Percentiles rank a stretch among this genome's conserved stretches.
Evolutionary conservation across 2,797 vertebrate genomes (phyloP).

Genomic region (Sphenopsis melanotis): DNA sequence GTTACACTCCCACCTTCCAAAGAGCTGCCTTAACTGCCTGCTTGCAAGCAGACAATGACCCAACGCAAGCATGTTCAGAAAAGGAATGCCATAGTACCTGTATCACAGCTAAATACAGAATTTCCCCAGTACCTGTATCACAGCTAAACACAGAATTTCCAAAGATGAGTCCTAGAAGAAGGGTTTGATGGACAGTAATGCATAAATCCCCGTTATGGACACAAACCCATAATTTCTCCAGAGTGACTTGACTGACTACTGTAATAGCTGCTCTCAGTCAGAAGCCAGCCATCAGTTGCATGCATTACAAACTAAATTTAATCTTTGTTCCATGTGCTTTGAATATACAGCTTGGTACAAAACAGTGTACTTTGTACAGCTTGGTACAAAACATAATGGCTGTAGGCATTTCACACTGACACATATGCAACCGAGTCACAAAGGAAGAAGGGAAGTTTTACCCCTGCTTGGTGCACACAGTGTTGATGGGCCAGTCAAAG

Average conservation of each 20-base stretch:
- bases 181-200: neutral
- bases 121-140: neutral
- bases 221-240: neutral
- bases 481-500: neutral
- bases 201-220: neutral
- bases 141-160: neutral
- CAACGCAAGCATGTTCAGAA: neutral
- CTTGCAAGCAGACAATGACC: neutral
- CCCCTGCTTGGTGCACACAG: neutral
- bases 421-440: rapidly evolving
- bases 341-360: neutral
- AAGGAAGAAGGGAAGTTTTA: neutral
- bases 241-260: neutral
- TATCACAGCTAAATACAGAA: neutral
- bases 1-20: neutral
- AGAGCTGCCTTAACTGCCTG: neutral
- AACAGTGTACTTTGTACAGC: neutral
- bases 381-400: neutral
- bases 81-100: neutral
- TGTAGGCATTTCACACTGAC: neutral
- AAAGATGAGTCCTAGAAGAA: neutral
- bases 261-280: neutral
- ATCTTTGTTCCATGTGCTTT: neutral
- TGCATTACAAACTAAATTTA: neutral
- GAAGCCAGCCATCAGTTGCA: neutral